These are phyloP conservation scores for Macrophya alboannulata DNA, from an alignment of 2,888 invertebrate species.

Conservation along the genomic window DNA sequence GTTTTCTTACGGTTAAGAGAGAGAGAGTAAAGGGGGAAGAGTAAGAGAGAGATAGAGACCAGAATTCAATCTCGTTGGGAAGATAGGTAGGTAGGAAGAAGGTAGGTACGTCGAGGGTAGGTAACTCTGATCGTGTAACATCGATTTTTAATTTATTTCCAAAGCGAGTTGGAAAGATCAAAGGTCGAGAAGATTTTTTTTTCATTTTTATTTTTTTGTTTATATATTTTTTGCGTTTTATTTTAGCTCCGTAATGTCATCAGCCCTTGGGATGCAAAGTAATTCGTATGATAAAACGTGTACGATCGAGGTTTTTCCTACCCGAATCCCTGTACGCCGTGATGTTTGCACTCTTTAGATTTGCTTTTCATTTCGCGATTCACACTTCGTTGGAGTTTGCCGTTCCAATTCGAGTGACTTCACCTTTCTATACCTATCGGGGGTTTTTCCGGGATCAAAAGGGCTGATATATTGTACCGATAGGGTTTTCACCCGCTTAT, in stretches of 20 bases:
- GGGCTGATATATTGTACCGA: constrained; percentile 51
- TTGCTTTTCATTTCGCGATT: constrained; percentile 23
- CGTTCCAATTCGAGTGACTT: neutral
- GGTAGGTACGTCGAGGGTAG: constrained; percentile 8
- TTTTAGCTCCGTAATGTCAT: constrained; percentile 38
- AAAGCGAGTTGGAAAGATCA: constrained; percentile 36
- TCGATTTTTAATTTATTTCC: constrained; percentile 48
- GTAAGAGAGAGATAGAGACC: constrained; percentile 15
- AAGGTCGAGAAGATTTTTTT: constrained; percentile 5
- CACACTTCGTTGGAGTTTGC: constrained; percentile 12
- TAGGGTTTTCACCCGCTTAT: constrained; percentile 24
- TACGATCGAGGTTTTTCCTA: neutral
- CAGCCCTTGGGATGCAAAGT: constrained; percentile 38
- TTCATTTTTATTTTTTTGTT: neutral
- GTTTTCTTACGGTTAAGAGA: constrained; percentile 25
- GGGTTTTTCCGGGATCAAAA: constrained; percentile 41
- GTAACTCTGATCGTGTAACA: constrained; percentile 26
- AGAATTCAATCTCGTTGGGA: constrained; percentile 60
- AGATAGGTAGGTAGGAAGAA: neutral
- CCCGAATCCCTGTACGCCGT: neutral
- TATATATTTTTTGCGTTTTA: neutral
- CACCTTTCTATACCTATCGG: neutral
- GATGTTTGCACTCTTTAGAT: constrained; percentile 30
- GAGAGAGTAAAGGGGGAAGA: neutral
- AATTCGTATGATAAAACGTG: neutral